Percentiles rank a stretch among this genome's conserved stretches.
Evolutionary conservation across 2,888 invertebrate species (phyloP).

Genomic region (Diarsia rubi): DNA sequence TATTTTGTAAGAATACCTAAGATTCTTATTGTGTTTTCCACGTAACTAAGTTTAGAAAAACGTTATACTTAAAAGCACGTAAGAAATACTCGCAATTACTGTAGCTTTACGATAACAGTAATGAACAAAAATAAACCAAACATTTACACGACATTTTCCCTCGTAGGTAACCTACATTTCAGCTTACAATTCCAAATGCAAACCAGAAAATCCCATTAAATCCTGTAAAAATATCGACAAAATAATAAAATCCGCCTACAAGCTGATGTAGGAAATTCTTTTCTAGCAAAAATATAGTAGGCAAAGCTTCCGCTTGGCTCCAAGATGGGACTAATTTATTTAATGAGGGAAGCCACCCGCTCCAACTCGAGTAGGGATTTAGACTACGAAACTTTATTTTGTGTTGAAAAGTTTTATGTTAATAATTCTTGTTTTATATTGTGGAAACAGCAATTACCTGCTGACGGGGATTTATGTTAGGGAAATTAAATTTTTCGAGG

Average conservation of each 20-base stretch:
- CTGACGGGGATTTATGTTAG: constrained; percentile 46
- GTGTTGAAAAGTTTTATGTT: constrained; percentile 60
- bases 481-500: constrained; percentile 32
- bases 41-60: constrained; percentile 10
- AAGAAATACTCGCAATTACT: constrained; percentile 15
- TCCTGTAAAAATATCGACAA: constrained; percentile 21
- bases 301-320: constrained; percentile 48
- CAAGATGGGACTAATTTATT: constrained; percentile 70
- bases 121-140: constrained; percentile 14
- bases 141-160: constrained; percentile 7
- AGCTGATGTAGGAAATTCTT: constrained; percentile 47
- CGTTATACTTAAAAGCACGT: background rate
- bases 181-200: background rate
- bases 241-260: constrained; percentile 39
- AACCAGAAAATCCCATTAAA: constrained; percentile 8
- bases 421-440: constrained; percentile 65
- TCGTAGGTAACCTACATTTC: constrained; percentile 11
- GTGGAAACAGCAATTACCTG: constrained; percentile 60
- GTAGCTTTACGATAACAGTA: constrained; percentile 19
- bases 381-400: constrained; percentile 59
- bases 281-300: constrained; percentile 55
- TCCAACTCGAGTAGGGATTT: constrained; percentile 57
- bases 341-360: constrained; percentile 67
- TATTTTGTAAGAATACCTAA: background rate
- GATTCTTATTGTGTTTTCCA: background rate